Conservation (phyloP, 2,888 invertebrate species). For the Cataglyphis cursor region DNA sequence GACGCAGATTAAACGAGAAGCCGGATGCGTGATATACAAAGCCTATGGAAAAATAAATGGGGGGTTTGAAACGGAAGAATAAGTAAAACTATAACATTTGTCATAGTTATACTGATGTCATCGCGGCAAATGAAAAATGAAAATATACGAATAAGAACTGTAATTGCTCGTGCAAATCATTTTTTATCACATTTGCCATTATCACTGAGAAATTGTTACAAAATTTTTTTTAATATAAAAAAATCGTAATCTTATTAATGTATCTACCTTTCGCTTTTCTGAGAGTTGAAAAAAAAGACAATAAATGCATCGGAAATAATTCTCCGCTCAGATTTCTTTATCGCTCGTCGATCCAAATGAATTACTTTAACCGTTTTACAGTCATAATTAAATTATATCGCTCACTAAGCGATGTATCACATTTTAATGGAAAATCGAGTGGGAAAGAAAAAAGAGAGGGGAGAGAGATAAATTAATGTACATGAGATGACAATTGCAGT, state of each 20-base stretch:
- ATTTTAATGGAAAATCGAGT: conserved; percentile 2
- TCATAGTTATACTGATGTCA: neutral
- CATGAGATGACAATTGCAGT: neutral
- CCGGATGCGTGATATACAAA: conserved; percentile 43
- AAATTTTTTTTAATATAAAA: neutral
- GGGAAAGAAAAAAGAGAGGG: neutral
- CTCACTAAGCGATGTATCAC: neutral
- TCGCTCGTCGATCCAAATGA: neutral
- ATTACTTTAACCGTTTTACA: conserved; percentile 5
- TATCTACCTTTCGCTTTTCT: neutral
- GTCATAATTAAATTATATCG: conserved; percentile 20
- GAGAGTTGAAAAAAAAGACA: conserved; percentile 16
- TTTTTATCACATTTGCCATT: neutral
- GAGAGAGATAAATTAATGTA: neutral
- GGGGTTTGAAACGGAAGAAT: neutral
- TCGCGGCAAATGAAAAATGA: neutral
- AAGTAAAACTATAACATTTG: conserved; percentile 7
- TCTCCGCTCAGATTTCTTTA: neutral
- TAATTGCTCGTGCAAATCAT: neutral
- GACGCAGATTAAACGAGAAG: conserved; percentile 44
- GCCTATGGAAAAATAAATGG: conserved; percentile 19
- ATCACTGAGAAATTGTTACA: neutral
- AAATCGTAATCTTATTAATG: neutral
- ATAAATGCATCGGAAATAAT: conserved; percentile 25
- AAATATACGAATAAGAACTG: neutral